Evolutionary conservation across 1,140 invertebrate species (phyloP), one percentile per base, ranked within the genome.

Genomic region (Drosophila pseudoananassae): DNA sequence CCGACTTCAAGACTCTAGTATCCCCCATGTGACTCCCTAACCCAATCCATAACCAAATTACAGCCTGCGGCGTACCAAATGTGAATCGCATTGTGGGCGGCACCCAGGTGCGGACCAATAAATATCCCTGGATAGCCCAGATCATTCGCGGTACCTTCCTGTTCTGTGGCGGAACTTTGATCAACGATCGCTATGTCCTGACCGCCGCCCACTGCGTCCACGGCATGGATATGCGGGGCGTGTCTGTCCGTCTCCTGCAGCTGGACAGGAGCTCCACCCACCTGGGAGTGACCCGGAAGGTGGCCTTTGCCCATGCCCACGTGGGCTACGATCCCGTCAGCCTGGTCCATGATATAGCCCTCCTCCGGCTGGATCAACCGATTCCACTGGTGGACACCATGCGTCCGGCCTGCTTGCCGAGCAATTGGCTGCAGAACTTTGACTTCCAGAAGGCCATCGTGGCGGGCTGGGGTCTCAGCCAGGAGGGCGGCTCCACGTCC

Each of bases 391-490:
- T 94, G 12, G 95, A 96, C 72, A 97, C 97, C 73, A 95, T 98
- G 15, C 95, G 97, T 64, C 97, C 98, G 0, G 94, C 98, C 31
- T 98, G 97, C 91, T 92, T 98, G 43, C 97, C 98, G 40, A 77
- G 46, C 53, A 58, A 58, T 29, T 49, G 49, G 12, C n/a, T 51
- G 17, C 90, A 91, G 29, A 74, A 72, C 43, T 91, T 90, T 23
- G 90, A 91, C 58, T 83, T 75, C 49, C 85, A 91, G 51, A 68
- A 73, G 71, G 88, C 88, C 10, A 70, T 83, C 31, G 78, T 85
- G 3, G 96, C 97, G 6, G 97, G 97, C 4, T 98, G 97, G 97
- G 97, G 97, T 5, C 95, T 96, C 1, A 96, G 96, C 2, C 94
- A 95, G 70, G 96, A 97, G 92, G 95, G 96, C n/a, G 97, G 96